These are phyloP conservation scores for Capromys pilorides DNA, from an alignment of 2,797 vertebrate genomes.

Conservation along the genomic window DNA sequence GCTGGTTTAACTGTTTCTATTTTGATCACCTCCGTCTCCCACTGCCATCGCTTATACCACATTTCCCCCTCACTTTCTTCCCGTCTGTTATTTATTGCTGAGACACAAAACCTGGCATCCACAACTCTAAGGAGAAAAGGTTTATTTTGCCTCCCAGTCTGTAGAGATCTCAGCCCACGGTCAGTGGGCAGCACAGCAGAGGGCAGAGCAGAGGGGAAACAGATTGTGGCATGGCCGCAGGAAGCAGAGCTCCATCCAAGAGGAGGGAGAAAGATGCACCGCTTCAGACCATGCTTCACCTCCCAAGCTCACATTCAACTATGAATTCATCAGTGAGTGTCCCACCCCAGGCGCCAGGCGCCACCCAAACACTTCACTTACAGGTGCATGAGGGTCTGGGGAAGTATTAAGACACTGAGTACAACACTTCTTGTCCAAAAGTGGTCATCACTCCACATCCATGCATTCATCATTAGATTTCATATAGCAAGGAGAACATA, in stretches of 20 bases:
- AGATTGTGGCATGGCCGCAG: background rate
- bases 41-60: background rate
- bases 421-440: background rate
- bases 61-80: background rate
- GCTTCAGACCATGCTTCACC: background rate
- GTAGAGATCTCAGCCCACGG: background rate
- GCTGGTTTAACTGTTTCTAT: background rate
- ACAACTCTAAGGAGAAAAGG: background rate
- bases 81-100: background rate
- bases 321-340: background rate
- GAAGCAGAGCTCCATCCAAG: background rate
- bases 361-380: background rate
- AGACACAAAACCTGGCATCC: background rate
- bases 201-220: background rate
- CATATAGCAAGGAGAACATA: background rate
- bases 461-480: background rate
- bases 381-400: background rate
- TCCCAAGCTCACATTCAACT: background rate
- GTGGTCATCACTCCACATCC: background rate
- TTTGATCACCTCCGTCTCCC: background rate
- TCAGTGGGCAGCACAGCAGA: background rate
- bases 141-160: background rate
- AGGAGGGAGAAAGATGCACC: background rate
- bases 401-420: background rate
- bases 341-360: background rate